Conservation (phyloP, 2,797 vertebrate genomes). For the Dipus sagitta region DNA sequence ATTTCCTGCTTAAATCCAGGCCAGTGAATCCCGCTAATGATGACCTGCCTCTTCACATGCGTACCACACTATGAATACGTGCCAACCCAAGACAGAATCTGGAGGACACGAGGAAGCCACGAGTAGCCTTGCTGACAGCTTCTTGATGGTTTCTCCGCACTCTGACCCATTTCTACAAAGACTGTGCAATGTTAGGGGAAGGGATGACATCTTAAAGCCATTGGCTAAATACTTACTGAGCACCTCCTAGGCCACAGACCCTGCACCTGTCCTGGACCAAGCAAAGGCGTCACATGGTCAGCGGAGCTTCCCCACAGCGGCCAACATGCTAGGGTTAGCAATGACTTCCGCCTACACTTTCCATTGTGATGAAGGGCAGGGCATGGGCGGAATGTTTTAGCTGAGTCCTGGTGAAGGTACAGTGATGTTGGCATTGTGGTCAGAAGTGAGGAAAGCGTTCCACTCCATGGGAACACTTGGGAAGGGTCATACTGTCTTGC, state of each 20-base stretch:
- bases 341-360: rapidly evolving
- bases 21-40: background rate
- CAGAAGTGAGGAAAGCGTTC: background rate
- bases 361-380: background rate
- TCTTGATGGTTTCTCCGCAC: background rate
- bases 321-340: too few species aligned
- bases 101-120: background rate
- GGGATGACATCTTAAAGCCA: background rate
- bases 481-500: background rate
- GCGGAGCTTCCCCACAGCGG: rapidly evolving
- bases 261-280: too few species aligned
- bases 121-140: background rate
- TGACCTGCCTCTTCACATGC: background rate
- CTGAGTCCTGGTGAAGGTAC: background rate
- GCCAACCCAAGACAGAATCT: rapidly evolving
- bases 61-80: background rate
- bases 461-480: background rate
- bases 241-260: background rate
- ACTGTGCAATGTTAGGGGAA: too few species aligned
- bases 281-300: rapidly evolving
- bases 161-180: background rate
- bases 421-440: background rate
- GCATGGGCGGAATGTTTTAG: background rate
- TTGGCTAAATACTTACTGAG: background rate
- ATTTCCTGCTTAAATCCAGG: background rate